These are phyloP conservation scores for Cheilinus undulatus DNA, from an alignment of 2,113 vertebrate genomes.

Conservation along the genomic window DNA sequence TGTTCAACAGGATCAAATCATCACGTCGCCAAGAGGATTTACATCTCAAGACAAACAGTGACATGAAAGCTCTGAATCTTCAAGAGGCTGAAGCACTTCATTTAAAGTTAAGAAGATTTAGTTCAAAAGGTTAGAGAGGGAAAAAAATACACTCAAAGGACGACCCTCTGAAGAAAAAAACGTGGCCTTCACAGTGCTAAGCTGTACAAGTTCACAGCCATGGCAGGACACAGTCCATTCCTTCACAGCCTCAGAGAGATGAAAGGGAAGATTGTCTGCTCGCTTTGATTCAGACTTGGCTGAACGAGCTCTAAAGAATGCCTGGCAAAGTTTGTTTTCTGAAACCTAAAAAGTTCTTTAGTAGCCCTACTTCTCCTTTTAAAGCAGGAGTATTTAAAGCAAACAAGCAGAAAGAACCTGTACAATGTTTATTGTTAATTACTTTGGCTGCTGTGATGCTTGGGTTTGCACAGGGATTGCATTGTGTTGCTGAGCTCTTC, in stretches of 20 bases:
- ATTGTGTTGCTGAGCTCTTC: slow-evolving; percentile 43
- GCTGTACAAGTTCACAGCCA: slow-evolving; percentile 78
- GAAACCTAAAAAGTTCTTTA: slow-evolving; percentile 68
- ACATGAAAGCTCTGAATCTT: slow-evolving; percentile 81
- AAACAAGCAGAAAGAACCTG: slow-evolving; percentile 43
- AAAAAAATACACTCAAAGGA: slow-evolving; percentile 78
- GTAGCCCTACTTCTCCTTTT: slow-evolving; percentile 5
- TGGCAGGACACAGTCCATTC: slow-evolving; percentile 78
- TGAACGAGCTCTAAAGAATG: slow-evolving; percentile 68
- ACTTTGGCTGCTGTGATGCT: slow-evolving; percentile 57
- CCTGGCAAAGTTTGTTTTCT: slow-evolving; percentile 68
- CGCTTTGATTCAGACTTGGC: slow-evolving; percentile 73
- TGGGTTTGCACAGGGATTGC: slow-evolving; percentile 30
- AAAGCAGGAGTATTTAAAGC: slow-evolving; percentile 39
- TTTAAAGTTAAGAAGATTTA: slow-evolving; percentile 88
- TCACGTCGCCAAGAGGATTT: slow-evolving; percentile 78
- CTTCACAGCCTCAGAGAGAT: slow-evolving; percentile 78
- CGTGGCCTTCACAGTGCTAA: slow-evolving; percentile 75
- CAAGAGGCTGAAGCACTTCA: slow-evolving; percentile 83
- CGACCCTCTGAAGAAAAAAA: slow-evolving; percentile 53
- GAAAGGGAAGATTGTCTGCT: slow-evolving; percentile 78
- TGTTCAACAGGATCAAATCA: slow-evolving; percentile 72
- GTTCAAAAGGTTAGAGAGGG: slow-evolving; percentile 83
- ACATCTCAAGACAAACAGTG: slow-evolving; percentile 78
- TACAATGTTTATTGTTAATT: slow-evolving; percentile 73